These are phyloP conservation scores for Dione juno DNA, from an alignment of 2,888 invertebrate species.

Conservation along the genomic window DNA sequence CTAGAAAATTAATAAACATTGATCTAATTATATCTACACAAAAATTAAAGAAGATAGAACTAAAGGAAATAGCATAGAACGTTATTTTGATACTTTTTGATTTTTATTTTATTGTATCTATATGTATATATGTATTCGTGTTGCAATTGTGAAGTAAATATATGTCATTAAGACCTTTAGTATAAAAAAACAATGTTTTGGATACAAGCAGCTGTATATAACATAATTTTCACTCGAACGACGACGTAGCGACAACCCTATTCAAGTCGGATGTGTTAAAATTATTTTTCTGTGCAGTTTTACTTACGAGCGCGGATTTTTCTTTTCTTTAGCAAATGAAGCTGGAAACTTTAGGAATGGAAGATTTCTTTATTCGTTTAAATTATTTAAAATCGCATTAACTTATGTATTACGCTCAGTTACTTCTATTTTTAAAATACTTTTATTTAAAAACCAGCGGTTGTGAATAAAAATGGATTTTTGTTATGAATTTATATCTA, in stretches of 20 bases:
- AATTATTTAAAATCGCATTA: slow-evolving; percentile 15
- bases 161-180: no score
- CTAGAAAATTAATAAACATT: no score
- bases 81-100: no score
- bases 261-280: slow-evolving; percentile 48
- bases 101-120: no score
- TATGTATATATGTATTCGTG: no score
- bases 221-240: no score
- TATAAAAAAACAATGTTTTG: no score
- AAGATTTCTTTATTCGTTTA: slow-evolving; percentile 39
- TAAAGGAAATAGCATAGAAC: no score
- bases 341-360: slow-evolving; percentile 36
- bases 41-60: no score
- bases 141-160: no score
- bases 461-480: background rate
- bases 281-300: slow-evolving; percentile 54
- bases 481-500: background rate
- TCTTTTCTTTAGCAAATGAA: slow-evolving; percentile 44
- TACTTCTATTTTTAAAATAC: background rate
- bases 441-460: slow-evolving; percentile 2
- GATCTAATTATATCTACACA: no score
- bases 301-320: slow-evolving; percentile 46
- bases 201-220: no score
- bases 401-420: slow-evolving; percentile 2
- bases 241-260: slow-evolving; percentile 35